Evolutionary conservation across 2,888 invertebrate species (phyloP).

Genomic region (Lobophora halterata): DNA sequence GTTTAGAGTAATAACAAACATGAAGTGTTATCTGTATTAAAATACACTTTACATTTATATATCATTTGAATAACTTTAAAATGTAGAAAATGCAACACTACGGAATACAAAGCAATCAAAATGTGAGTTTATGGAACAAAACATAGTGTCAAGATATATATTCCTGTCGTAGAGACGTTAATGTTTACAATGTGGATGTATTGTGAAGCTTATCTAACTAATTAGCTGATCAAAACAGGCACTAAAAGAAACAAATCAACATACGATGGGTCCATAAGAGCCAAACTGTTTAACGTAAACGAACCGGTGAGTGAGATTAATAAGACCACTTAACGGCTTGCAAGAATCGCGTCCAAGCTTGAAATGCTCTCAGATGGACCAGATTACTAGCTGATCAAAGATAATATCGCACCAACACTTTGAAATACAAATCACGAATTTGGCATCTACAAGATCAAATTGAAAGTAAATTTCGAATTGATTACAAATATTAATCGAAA

Average conservation of each 20-base stretch:
- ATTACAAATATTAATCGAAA: constrained; percentile 45
- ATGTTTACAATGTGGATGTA: constrained; percentile 23
- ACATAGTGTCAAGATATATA: constrained; percentile 9
- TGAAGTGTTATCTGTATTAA: constrained; percentile 14
- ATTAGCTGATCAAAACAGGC: constrained; percentile 27
- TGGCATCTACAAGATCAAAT: constrained; percentile 30
- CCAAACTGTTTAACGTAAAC: constrained; percentile 50
- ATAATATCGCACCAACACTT: constrained; percentile 41
- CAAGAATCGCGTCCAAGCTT: constrained; percentile 50
- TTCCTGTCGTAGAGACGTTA: constrained; percentile 15
- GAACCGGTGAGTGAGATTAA: constrained; percentile 54
- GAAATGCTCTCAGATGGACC: constrained; percentile 42
- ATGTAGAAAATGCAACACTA: constrained; percentile 7
- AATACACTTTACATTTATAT: constrained; percentile 14
- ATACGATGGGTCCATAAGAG: constrained; percentile 34
- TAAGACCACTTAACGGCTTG: constrained; percentile 53
- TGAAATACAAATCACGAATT: constrained; percentile 33
- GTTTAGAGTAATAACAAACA: constrained; percentile 11
- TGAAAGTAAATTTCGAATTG: constrained; percentile 30
- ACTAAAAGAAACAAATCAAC: constrained; percentile 28
- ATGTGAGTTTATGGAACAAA: neutral
- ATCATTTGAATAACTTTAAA: constrained; percentile 5
- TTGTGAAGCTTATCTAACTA: constrained; percentile 26
- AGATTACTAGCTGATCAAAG: constrained; percentile 46
- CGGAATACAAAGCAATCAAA: too few relatives aligned